Base-by-base conservation (phyloP, 1,140 invertebrate species). In the Eriosoma lanigerum region DNA sequence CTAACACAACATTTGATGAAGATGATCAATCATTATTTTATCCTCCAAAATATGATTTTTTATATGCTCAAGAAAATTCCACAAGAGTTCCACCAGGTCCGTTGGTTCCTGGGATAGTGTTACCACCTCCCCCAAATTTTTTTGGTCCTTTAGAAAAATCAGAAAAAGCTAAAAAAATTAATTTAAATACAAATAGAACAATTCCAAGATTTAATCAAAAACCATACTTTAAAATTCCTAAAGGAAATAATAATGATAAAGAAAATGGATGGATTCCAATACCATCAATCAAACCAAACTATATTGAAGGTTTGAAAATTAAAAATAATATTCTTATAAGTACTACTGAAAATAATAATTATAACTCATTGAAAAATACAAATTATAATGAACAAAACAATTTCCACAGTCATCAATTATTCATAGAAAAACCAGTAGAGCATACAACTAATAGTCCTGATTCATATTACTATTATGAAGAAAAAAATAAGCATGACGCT, bases 11-110 rank as follows among this genome's bases (percentile, higher is more conserved):
- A 66, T 91, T 92, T 84, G 93, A 95, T 87, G 93, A 94, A 86
- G 93, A 94, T 85, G 93, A 95, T 87, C 93, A 93, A 83, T 94
- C 93, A 72, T 91, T 95, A 21, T 95, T 94, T 84, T 94, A 95
- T 88, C 93, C 93, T 81, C 93, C 93, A 83, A 92, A 93, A 2
- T 95, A 95, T 86, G 94, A 93, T 86, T 95, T 95, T 86, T 91
- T 91, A 81, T 95, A 94, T 85, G 89, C 88, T 82, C 90, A 89
- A 83, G 93, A 94, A 83, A 94, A 95, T 85, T 88, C 90, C 1
- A 92, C 90, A 44, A 87, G 87, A 24, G 93, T 95, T 52, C 91
- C 93, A 19, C 92, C 94, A 0, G 94, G 94, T 72, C 94, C 94
- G 0, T 85, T 95, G 62, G 94, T 95, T 6, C 94, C 94, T 4